phyloP scores from a whole-genome alignment of 1,140 invertebrate species.

The Lutraria rhynchaena region DNA sequence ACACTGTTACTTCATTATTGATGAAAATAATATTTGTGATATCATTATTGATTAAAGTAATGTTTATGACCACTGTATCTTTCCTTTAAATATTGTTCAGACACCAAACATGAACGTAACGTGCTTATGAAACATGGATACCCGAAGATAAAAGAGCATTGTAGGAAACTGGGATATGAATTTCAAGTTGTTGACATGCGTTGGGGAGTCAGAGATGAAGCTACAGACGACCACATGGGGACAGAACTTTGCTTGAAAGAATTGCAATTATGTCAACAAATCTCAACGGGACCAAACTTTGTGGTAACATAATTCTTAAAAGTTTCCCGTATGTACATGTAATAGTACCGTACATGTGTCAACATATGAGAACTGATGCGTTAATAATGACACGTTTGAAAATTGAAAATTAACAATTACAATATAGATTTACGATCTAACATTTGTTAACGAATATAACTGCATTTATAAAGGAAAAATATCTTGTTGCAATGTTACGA shows the following conservation, averaged over 20 bases:
- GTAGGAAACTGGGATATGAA: constrained; percentile 80
- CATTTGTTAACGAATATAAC: no score
- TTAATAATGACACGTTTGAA: no score
- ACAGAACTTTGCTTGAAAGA: constrained; percentile 98
- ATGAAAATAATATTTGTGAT: neutral
- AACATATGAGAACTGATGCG: no score
- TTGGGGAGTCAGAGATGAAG: constrained; percentile 95
- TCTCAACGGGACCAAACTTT: constrained; percentile 99
- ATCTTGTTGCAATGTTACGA: no score
- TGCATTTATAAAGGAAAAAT: no score
- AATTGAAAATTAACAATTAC: no score
- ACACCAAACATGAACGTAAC: constrained; percentile 97
- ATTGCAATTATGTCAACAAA: constrained; percentile 96
- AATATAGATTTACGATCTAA: no score
- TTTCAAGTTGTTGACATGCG: constrained; percentile 86
- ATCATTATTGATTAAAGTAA: neutral
- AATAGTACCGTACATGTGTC: no score
- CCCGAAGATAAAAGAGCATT: constrained; percentile 97
- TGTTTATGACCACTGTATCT: neutral
- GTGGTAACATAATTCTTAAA: constrained; percentile 85
- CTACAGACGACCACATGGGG: constrained; percentile 99
- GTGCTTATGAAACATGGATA: constrained; percentile 99
- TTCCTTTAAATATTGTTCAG: constrained; percentile 85
- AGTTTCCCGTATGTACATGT: no score
- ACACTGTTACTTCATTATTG: neutral